Percentiles rank a stretch among this genome's conserved stretches.
Evolutionary conservation across 2,797 vertebrate species (phyloP).

Genomic region (Sternotherus odoratus): DNA sequence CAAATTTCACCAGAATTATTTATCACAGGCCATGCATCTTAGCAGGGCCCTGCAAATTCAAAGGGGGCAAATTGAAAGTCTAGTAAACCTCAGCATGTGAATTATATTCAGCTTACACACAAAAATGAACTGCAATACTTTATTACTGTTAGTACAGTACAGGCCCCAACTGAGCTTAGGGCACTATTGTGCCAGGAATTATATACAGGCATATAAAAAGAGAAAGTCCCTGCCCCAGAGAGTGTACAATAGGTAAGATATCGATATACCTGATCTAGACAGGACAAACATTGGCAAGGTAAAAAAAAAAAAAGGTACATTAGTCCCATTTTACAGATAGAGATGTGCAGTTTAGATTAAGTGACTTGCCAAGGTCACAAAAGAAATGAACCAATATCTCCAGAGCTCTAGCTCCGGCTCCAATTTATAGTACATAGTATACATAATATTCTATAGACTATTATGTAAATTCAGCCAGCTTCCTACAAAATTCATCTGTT

Average conservation of each 20-base stretch:
- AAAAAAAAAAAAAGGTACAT: too few species aligned
- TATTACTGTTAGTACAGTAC: not conserved
- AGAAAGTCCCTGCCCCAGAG: not conserved
- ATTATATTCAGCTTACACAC: not conserved
- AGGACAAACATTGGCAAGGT: not conserved
- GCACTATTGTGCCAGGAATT: not conserved
- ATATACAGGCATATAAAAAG: not conserved
- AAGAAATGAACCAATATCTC: too few species aligned
- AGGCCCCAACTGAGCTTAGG: not conserved
- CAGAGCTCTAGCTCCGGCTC: too few species aligned
- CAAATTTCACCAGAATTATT: conserved; percentile 18
- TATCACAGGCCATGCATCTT: not conserved
- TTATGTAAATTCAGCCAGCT: too few species aligned
- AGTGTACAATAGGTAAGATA: not conserved
- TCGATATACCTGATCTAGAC: not conserved
- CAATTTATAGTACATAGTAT: too few species aligned
- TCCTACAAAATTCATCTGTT: too few species aligned
- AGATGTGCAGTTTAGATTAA: too few species aligned
- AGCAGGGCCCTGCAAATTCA: not conserved
- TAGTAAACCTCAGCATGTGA: not conserved
- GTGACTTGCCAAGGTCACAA: too few species aligned
- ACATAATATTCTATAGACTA: too few species aligned
- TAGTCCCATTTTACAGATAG: too few species aligned
- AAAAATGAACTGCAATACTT: not conserved
- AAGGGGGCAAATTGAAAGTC: not conserved